A percentile compares a stretch with the other conserved stretches of the same genome.
These are phyloP conservation scores for Eubasilissa splendida DNA, from an alignment of 2,888 invertebrate genomes.

Conservation along the genomic window DNA sequence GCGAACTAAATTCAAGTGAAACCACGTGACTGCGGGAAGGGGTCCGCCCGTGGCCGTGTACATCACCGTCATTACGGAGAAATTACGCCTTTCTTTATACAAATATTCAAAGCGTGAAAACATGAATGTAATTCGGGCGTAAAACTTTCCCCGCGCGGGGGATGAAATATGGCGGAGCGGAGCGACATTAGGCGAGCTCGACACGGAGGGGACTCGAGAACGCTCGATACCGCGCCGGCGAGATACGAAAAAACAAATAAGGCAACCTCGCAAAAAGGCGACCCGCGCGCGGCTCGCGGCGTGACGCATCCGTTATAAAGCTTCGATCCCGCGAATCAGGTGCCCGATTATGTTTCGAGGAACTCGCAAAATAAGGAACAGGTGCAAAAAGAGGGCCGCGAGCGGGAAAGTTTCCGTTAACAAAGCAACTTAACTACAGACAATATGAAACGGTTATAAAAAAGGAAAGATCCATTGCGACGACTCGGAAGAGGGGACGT, in stretches of 20 bases:
- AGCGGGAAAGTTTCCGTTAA: slow-evolving; percentile 28
- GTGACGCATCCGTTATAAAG: neutral
- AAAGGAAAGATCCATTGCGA: slow-evolving; percentile 23
- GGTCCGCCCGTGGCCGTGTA: neutral
- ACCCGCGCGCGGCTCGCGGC: neutral
- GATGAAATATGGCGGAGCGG: slow-evolving; percentile 34
- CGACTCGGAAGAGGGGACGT: slow-evolving; percentile 18
- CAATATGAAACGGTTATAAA: slow-evolving; percentile 28
- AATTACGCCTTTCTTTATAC: slow-evolving; percentile 36
- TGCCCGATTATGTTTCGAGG: neutral
- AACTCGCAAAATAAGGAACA: neutral
- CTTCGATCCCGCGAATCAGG: neutral
- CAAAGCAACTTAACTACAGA: slow-evolving; percentile 16
- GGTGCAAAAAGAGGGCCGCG: slow-evolving; percentile 14
- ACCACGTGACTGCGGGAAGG: neutral
- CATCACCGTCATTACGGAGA: slow-evolving; percentile 27
- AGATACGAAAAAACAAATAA: neutral
- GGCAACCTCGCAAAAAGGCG: neutral
- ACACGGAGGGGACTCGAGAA: neutral
- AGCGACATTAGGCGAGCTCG: slow-evolving; percentile 17
- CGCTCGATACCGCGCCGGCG: neutral
- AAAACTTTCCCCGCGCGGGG: slow-evolving; percentile 33
- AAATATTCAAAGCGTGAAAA: slow-evolving; percentile 52
- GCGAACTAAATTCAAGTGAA: neutral
- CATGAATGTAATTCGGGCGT: slow-evolving; percentile 45